phyloP scores from a whole-genome alignment of 1,140 invertebrate genomes.

The Brachionus rotundiformis region DNA sequence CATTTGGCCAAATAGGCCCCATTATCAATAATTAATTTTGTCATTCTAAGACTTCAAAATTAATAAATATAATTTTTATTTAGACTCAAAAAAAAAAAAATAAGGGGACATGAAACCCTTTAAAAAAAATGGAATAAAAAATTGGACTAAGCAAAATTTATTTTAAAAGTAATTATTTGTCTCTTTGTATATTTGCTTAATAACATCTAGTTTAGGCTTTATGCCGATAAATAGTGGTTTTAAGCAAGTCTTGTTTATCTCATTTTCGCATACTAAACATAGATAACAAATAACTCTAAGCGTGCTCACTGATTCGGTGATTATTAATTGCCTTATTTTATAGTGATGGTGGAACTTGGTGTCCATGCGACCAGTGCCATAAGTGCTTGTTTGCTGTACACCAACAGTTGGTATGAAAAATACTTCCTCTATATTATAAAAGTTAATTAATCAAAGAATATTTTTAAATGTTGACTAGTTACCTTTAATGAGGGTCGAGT shows the following conservation, averaged over 20 bases:
- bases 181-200: conserved; percentile 1
- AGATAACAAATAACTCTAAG: conserved; percentile 12
- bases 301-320: neutral
- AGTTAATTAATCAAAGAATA: neutral
- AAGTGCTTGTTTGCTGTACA: neutral
- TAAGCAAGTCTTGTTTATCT: neutral
- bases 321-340: neutral
- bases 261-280: neutral
- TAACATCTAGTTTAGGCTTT: conserved; percentile 35
- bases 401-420: conserved; percentile 15
- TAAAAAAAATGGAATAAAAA: neutral
- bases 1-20: conserved; percentile 33
- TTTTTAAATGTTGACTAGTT: neutral
- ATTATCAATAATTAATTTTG: conserved; percentile 47
- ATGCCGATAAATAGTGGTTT: neutral
- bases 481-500: neutral
- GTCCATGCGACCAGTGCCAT: neutral
- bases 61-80: neutral
- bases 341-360: neutral
- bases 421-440: neutral
- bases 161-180: conserved; percentile 18
- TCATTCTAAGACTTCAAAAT: conserved; percentile 10
- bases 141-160: neutral
- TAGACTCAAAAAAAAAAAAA: neutral
- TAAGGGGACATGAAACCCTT: conserved; percentile 20